A percentile compares a stretch with the other conserved stretches of the same genome.
Conservation (phyloP, 2,113 vertebrate genomes). For the Ranitomeya variabilis region DNA sequence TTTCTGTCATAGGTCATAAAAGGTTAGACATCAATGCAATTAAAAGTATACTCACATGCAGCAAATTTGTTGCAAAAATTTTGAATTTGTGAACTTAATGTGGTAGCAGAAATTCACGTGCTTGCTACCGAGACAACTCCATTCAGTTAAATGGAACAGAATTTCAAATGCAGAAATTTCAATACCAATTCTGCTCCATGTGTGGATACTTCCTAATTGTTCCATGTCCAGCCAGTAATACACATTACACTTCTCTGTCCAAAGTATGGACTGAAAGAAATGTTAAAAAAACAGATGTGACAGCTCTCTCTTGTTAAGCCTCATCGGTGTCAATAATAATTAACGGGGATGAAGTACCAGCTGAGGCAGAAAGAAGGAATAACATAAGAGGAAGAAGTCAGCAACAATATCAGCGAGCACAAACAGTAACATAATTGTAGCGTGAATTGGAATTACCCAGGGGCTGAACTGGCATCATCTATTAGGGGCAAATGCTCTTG, state of each 20-base stretch:
- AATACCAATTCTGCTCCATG: too few relatives aligned
- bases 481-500: not conserved
- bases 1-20: too few relatives aligned
- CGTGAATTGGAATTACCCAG: not conserved
- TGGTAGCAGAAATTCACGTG: too few relatives aligned
- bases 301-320: not conserved
- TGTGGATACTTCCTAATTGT: not conserved
- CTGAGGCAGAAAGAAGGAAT: not conserved
- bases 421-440: not conserved
- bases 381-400: not conserved
- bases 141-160: too few relatives aligned
- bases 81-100: too few relatives aligned
- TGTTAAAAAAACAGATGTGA: not conserved
- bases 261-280: not conserved
- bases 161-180: too few relatives aligned
- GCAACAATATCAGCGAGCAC: not conserved
- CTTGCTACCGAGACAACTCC: too few relatives aligned
- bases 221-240: not conserved
- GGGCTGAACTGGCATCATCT: not conserved
- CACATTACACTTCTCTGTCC: not conserved
- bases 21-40: too few relatives aligned
- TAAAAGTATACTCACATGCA: too few relatives aligned
- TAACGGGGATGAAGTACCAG: not conserved
- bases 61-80: too few relatives aligned
- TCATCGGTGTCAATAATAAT: conserved; percentile 21